Evolutionary conservation across 2,113 vertebrate species (phyloP).

Genomic region (Phasianus colchicus): DNA sequence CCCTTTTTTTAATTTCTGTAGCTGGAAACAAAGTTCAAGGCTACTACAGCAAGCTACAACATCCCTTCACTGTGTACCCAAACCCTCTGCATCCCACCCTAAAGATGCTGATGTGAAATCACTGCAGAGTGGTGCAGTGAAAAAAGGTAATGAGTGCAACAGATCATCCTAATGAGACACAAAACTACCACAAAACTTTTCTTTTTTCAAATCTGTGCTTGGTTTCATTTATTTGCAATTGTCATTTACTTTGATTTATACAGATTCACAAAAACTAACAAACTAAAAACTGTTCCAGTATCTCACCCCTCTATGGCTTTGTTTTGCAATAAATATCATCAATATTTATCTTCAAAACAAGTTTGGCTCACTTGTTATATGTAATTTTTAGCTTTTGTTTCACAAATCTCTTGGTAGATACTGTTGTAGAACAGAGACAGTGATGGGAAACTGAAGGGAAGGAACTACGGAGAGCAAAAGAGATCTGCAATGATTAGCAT

Average conservation of each 20-base stretch:
- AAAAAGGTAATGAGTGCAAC: not conserved
- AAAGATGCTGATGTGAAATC: not conserved
- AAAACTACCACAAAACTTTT: not conserved
- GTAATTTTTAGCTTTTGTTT: not conserved
- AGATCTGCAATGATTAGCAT: not conserved
- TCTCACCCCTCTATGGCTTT: not conserved
- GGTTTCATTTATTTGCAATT: not conserved
- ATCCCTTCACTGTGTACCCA: accelerated
- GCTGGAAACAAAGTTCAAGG: not conserved
- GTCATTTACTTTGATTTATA: not conserved
- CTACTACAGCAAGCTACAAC: not conserved
- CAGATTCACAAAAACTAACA: not conserved
- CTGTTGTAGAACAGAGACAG: not conserved
- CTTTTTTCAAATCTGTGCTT: not conserved
- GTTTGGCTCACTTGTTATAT: not conserved
- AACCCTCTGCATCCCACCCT: not conserved
- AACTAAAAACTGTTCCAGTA: not conserved
- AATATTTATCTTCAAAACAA: not conserved
- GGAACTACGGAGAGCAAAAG: not conserved
- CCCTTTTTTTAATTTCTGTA: not conserved
- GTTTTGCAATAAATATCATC: not conserved
- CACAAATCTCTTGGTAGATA: not conserved
- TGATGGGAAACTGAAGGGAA: not conserved
- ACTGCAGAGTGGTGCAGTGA: not conserved
- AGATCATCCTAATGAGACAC: not conserved